Percentiles rank a stretch among this genome's conserved stretches.
phyloP scores from a whole-genome alignment of 2,797 vertebrate genomes.

The Etheostoma nigrum region DNA sequence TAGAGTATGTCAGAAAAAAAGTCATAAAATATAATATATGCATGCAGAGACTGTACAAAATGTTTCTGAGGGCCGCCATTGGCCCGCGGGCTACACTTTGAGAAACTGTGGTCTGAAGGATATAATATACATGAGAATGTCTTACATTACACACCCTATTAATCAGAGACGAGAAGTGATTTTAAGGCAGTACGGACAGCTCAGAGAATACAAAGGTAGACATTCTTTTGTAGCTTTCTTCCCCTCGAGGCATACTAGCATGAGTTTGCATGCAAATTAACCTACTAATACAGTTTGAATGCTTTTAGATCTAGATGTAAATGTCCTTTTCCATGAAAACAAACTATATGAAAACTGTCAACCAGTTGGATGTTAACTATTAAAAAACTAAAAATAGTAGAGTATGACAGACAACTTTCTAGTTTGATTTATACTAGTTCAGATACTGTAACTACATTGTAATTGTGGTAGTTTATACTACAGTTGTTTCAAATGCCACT shows the following conservation, averaged over 20 bases:
- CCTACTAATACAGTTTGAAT: conserved; percentile 30
- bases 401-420: background rate
- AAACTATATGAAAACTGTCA: background rate
- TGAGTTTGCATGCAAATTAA: conserved; percentile 48
- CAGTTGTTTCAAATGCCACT: background rate
- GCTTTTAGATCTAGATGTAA: background rate
- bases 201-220: conserved; percentile 15
- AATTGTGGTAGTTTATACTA: background rate
- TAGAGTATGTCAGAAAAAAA: background rate
- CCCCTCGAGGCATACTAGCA: conserved; percentile 8
- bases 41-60: no score
- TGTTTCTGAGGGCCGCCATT: no score
- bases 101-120: background rate
- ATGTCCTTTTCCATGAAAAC: background rate
- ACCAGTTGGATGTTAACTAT: background rate
- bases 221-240: background rate
- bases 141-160: background rate
- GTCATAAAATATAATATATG: no score
- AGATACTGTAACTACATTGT: background rate
- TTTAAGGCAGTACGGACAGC: conserved; percentile 32
- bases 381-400: background rate
- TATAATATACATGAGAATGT: background rate
- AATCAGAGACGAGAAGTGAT: conserved; percentile 5
- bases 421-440: background rate
- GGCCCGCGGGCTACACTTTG: background rate